phyloP scores from a whole-genome alignment of 2,113 vertebrate species.

The Hylia prasina region DNA sequence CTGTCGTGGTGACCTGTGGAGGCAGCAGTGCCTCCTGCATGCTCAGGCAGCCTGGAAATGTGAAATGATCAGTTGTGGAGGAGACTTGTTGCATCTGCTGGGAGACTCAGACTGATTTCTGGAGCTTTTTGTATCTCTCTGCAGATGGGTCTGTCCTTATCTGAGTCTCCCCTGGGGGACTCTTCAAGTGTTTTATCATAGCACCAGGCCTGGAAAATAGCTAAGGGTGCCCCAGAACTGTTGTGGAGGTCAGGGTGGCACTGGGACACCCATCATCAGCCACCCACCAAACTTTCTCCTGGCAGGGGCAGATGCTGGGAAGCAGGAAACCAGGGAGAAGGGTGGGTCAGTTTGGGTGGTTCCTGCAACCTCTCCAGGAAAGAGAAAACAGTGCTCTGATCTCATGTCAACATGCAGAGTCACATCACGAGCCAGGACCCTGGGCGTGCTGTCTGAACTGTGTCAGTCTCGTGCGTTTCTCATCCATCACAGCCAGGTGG shows the following conservation, averaged over 20 bases:
- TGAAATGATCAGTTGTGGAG: background rate
- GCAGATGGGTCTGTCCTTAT: background rate
- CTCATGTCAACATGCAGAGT: background rate
- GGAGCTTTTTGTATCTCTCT: background rate
- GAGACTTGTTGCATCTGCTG: background rate
- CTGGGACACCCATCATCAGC: background rate
- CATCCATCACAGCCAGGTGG: background rate
- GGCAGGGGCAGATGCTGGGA: background rate
- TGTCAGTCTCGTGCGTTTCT: background rate
- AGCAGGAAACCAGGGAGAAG: background rate
- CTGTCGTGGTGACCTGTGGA: background rate
- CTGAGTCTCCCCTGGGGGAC: background rate
- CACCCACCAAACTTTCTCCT: too few relatives aligned
- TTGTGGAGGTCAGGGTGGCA: background rate
- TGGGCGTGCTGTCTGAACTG: background rate
- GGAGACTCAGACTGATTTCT: background rate
- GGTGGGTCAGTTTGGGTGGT: background rate
- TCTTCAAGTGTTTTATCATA: background rate
- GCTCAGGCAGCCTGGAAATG: background rate
- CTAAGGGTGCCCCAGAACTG: background rate
- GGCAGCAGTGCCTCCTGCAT: background rate
- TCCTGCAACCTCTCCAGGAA: background rate
- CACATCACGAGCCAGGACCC: background rate
- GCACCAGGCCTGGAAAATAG: background rate
- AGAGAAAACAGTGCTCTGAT: background rate